These are phyloP conservation scores for Drosophila pseudotalamancana DNA, from an alignment of 2,888 invertebrate species.

Conservation along the genomic window DNA sequence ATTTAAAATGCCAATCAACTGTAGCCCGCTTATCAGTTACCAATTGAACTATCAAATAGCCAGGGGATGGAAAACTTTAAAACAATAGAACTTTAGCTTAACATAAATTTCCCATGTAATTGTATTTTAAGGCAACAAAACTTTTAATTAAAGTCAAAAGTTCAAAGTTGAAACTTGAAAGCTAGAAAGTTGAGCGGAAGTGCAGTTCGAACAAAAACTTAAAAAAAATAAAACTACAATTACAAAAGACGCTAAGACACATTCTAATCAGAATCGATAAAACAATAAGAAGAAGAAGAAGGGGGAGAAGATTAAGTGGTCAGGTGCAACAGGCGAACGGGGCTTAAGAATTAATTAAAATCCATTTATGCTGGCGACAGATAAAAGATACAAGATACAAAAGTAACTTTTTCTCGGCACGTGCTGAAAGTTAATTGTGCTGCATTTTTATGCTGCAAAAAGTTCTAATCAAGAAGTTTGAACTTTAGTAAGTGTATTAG, in stretches of 20 bases:
- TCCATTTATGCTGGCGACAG: constrained; percentile 8
- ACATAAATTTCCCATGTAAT: constrained; percentile 36
- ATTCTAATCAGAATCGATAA: constrained; percentile 50
- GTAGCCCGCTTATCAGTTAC: not conserved
- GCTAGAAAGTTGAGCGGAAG: constrained; percentile 2
- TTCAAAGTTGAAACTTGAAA: constrained; percentile 11
- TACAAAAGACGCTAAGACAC: not conserved
- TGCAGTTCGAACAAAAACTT: not conserved
- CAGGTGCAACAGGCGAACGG: not conserved
- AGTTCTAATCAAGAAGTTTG: constrained; percentile 37
- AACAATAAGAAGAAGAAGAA: too few species aligned
- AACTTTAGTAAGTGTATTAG: constrained; percentile 47
- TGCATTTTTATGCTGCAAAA: constrained; percentile 26
- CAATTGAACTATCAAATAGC: constrained; percentile 33
- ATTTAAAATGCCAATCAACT: not conserved
- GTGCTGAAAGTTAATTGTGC: constrained; percentile 2
- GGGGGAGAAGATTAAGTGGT: constrained; percentile 3
- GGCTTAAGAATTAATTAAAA: constrained; percentile 54
- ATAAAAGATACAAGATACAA: constrained; percentile 27
- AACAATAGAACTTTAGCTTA: constrained; percentile 6
- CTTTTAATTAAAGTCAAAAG: constrained; percentile 66
- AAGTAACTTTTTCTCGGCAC: constrained; percentile 17
- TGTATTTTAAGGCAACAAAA: constrained; percentile 24
- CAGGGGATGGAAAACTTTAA: not conserved
- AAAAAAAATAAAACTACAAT: constrained; percentile 17